These are phyloP conservation scores for Griposia aprilina DNA, from an alignment of 2,888 invertebrate species.

Conservation along the genomic window DNA sequence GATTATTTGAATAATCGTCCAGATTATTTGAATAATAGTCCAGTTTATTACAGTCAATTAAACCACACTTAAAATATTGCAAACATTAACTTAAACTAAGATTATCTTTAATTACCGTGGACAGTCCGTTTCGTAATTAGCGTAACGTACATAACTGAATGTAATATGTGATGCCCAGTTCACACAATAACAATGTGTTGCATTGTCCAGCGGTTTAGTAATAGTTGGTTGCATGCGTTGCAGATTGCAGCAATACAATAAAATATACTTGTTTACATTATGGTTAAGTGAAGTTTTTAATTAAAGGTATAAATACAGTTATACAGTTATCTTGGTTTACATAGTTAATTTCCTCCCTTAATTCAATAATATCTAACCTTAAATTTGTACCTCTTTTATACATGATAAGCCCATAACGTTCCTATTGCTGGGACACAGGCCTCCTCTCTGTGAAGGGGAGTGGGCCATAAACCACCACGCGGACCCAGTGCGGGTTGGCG, in stretches of 20 bases:
- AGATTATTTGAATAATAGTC: slow-evolving; percentile 14
- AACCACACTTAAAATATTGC: slow-evolving; percentile 41
- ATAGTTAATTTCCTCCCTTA: too few species aligned
- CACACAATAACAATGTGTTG: slow-evolving; percentile 60
- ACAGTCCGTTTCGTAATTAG: slow-evolving; percentile 34
- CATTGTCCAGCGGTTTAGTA: slow-evolving; percentile 43
- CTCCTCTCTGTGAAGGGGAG: too few species aligned
- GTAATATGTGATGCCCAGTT: slow-evolving; percentile 47
- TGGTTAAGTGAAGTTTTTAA: too few species aligned
- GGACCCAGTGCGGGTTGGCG: too few species aligned
- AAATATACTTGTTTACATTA: not conserved
- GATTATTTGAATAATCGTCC: too few species aligned
- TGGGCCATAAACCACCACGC: too few species aligned
- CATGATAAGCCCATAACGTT: too few species aligned
- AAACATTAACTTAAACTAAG: slow-evolving; percentile 32
- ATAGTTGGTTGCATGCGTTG: slow-evolving; percentile 28
- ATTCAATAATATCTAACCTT: too few species aligned
- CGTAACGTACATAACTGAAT: slow-evolving; percentile 36
- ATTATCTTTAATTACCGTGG: slow-evolving; percentile 34
- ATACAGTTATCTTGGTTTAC: too few species aligned
- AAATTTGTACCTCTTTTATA: too few species aligned
- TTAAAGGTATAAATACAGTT: too few species aligned
- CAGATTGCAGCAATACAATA: slow-evolving; percentile 31
- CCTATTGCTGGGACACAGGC: too few species aligned
- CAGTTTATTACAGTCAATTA: slow-evolving; percentile 30